Evolutionary conservation across 2,888 invertebrate species (phyloP), one percentile per base, ranked within the genome.

Genomic region (Cryptocephalus primarius): DNA sequence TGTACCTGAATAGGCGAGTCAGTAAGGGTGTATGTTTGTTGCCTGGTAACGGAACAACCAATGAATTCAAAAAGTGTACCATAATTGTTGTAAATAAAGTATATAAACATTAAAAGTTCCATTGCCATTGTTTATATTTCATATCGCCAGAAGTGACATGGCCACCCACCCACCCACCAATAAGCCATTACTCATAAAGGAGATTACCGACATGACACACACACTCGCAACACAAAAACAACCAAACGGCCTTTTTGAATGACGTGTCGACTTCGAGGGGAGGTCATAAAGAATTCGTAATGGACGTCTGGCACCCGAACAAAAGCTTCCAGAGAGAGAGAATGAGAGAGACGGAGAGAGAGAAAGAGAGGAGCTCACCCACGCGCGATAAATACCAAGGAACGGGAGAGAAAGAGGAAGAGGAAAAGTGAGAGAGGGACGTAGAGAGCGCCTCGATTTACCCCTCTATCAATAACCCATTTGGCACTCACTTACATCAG

Each of bases 201-300:
- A 22, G 22, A 22, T 22, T 22, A 22, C 22, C 22, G 22, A 22
- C 22, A 22, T 6, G 22, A 22, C 22, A 6, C 22, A 22, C 22
- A 22, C 22, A 22, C 22, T 4, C 22, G 2, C 22, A 6, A 22
- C 22, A 12, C 36, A 36, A 36, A n/a, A 12, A 36, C 36, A 36
- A 36, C 36, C 36, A 36, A 36, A 36, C 12, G 36, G 36, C 36
- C 36, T 12, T 36, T 36, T 12, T 36, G 48, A 46, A 47, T 48
- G 54, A 56, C 54, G 50, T 51, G 52, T 50, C 46, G 43, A 44
- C 44, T 48, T 46, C 55, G 60, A 61, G 62, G 65, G 66, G 64
- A 63, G 66, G 64, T 59, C 64, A 63, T 67, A 67, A 66, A 67
- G 63, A 65, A 66, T 65, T 64, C 60, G 66, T 66, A 67, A 67